phyloP scores from a whole-genome alignment of 2,888 invertebrate species.

The Augochlorella aurata region DNA sequence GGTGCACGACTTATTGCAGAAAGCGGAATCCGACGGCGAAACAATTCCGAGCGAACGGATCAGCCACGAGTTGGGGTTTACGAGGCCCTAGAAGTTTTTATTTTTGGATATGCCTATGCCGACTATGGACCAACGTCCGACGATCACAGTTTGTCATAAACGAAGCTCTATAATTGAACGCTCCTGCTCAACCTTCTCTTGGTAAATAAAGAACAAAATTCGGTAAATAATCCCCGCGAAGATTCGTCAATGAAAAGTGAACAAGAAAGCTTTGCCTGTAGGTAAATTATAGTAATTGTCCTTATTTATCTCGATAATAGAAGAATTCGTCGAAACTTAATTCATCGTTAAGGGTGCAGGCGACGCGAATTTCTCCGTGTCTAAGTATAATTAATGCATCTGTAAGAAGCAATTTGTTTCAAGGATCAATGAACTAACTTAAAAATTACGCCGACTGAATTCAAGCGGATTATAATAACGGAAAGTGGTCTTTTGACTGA shows the following conservation, averaged over 20 bases:
- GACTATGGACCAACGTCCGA: not conserved
- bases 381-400: no score
- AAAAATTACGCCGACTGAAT: no score
- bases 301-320: not conserved
- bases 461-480: not conserved
- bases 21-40: not conserved
- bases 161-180: not conserved
- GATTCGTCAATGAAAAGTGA: not conserved
- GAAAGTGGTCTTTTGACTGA: not conserved
- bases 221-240: not conserved
- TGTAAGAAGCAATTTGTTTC: no score
- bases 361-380: no score
- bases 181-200: not conserved
- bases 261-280: not conserved
- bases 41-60: not conserved
- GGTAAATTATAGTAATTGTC: not conserved
- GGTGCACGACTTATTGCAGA: not conserved
- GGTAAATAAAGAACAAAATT: not conserved
- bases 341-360: not conserved
- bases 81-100: slow-evolving; percentile 9
- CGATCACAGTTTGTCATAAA: not conserved
- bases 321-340: not conserved
- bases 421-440: no score
- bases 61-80: not conserved
- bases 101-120: slow-evolving; percentile 15